Evolutionary conservation across 2,113 vertebrate genomes (phyloP).

Genomic region (Mesocricetus auratus): DNA sequence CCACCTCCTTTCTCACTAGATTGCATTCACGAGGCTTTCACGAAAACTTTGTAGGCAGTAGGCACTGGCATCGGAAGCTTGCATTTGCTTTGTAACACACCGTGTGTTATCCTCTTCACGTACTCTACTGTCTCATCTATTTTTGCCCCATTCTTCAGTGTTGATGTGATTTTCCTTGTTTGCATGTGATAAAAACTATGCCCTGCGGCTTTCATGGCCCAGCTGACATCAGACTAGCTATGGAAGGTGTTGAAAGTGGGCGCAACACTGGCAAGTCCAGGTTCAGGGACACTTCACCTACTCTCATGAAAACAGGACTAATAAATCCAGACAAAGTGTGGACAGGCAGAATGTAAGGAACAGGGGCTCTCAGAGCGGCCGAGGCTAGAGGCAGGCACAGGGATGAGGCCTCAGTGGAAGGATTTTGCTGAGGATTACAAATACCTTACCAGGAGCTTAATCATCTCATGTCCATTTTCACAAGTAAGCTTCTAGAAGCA

Average conservation of each 20-base stretch:
- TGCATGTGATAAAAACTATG: background rate
- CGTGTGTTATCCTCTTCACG: background rate
- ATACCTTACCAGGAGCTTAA: background rate
- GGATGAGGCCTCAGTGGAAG: background rate
- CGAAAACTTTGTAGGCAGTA: background rate
- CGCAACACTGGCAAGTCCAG: too few species aligned
- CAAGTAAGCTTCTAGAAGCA: background rate
- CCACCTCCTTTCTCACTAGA: accelerated
- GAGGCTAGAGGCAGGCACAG: accelerated
- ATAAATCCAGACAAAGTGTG: accelerated
- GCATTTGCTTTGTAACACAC: background rate
- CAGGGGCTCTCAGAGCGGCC: accelerated
- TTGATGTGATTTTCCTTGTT: background rate
- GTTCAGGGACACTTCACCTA: background rate
- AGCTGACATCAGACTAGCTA: background rate
- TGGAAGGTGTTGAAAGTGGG: background rate
- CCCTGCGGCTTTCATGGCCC: too few species aligned
- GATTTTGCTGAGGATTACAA: background rate
- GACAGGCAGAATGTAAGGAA: background rate
- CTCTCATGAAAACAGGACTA: background rate
- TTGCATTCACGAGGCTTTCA: background rate
- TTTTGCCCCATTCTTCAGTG: background rate
- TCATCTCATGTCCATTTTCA: background rate
- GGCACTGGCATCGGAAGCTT: background rate
- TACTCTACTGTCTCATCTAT: background rate